Conservation (phyloP, 1,140 invertebrate species). For the Drosophila aff. region DNA sequence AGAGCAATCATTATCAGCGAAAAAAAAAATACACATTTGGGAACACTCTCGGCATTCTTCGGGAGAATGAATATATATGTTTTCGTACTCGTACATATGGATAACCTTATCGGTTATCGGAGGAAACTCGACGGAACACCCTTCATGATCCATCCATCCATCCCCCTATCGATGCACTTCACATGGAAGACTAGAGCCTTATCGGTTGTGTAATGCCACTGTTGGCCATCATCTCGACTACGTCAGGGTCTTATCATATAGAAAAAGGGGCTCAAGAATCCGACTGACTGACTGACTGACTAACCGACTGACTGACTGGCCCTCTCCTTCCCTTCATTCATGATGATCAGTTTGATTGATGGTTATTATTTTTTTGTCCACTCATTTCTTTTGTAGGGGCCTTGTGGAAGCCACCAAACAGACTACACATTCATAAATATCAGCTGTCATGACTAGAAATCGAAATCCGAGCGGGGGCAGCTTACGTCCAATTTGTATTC, state of each 20-base stretch:
- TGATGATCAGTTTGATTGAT: constrained; percentile 28
- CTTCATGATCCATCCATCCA: constrained; percentile 12
- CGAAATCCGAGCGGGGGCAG: background rate
- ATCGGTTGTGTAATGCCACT: constrained; percentile 42
- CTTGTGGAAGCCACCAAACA: constrained; percentile 5
- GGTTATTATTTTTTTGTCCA: constrained; percentile 1
- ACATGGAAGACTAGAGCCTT: constrained; percentile 24
- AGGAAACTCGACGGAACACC: background rate
- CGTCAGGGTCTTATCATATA: constrained; percentile 19
- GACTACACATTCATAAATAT: constrained; percentile 13
- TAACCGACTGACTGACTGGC: background rate
- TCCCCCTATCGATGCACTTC: constrained; percentile 35
- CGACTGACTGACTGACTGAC: constrained; percentile 1
- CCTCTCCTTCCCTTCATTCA: constrained; percentile 19
- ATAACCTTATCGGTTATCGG: constrained; percentile 26
- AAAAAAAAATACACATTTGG: background rate
- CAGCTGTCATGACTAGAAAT: constrained; percentile 27
- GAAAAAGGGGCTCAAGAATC: constrained; percentile 2
- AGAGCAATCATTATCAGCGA: constrained; percentile 17
- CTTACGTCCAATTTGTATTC: constrained; percentile 35
- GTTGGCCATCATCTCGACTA: constrained; percentile 26
- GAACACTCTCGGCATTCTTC: background rate
- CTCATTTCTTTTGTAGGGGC: constrained; percentile 1
- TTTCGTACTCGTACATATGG: constrained; percentile 3
- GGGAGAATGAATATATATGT: background rate